Percentiles rank a stretch among this genome's conserved stretches.
phyloP scores from a whole-genome alignment of 2,888 invertebrate species.

The Andrena chrysosceles region DNA sequence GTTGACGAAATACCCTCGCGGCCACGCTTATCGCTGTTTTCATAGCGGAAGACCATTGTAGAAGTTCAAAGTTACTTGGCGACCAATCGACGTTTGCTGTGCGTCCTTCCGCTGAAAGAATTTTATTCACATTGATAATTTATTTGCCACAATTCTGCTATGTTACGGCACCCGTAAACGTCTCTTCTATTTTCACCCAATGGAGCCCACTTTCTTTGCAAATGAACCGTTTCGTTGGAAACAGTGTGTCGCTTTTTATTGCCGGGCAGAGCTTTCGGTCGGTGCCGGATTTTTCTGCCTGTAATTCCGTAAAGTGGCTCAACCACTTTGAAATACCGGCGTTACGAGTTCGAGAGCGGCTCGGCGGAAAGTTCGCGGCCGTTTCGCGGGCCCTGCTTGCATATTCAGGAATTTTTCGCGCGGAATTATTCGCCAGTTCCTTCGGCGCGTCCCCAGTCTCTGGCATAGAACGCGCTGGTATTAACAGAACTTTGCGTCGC shows the following conservation, averaged over 20 bases:
- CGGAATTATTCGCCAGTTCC: conserved; percentile 21
- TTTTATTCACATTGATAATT: conserved; percentile 3
- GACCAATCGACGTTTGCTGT: neutral
- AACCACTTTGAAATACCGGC: conserved; percentile 13
- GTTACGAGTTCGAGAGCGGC: neutral
- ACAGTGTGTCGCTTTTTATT: neutral
- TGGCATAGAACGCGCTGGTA: conserved; percentile 38
- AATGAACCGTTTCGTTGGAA: too few species aligned
- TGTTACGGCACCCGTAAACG: too few species aligned
- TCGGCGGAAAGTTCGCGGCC: neutral
- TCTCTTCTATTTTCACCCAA: too few species aligned
- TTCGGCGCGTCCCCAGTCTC: neutral
- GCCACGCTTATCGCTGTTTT: conserved; percentile 53
- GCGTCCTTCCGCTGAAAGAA: conserved; percentile 6
- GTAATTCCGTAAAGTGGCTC: conserved; percentile 9
- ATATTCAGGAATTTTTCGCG: conserved; percentile 18
- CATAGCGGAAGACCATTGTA: conserved; percentile 43
- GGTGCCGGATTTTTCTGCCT: neutral
- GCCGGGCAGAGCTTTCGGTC: neutral
- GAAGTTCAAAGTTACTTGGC: conserved; percentile 52
- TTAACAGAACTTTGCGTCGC: conserved; percentile 46
- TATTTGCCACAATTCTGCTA: too few species aligned
- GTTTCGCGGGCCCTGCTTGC: conserved; percentile 14
- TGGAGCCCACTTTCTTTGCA: too few species aligned
- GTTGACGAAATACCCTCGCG: conserved; percentile 59